These are phyloP conservation scores for Lordiphosa clarofinis DNA, from an alignment of 1,140 invertebrate species.

Conservation along the genomic window DNA sequence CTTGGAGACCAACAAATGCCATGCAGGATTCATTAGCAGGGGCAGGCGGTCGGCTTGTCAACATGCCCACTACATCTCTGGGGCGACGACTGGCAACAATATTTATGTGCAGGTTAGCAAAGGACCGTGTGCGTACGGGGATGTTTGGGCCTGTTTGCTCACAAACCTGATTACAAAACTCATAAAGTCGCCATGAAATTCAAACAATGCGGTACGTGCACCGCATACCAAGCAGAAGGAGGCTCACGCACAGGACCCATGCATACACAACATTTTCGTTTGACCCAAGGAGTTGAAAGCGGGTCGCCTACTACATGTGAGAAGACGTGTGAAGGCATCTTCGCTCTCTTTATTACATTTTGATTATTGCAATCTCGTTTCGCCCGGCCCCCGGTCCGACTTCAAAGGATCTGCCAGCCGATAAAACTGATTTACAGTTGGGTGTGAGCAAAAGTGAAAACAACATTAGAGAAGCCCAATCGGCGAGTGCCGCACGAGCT, in stretches of 20 bases:
- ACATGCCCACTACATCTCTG: constrained; percentile 33
- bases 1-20: constrained; percentile 22
- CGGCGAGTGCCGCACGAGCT: constrained; percentile 12
- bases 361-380: constrained; percentile 69
- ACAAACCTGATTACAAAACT: constrained; percentile 76
- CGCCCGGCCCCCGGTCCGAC: constrained; percentile 16
- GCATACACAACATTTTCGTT: constrained; percentile 68
- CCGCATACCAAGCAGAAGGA: constrained; percentile 42
- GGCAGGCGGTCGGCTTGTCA: constrained; percentile 58
- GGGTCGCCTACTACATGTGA: not conserved
- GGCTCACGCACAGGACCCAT: constrained; percentile 29
- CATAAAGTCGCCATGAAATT: constrained; percentile 78
- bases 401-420: constrained; percentile 29
- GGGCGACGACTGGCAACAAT: constrained; percentile 41
- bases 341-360: constrained; percentile 61
- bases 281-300: constrained; percentile 64
- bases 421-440: constrained; percentile 53
- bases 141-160: constrained; percentile 58
- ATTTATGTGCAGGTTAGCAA: constrained; percentile 67
- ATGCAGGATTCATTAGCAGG: constrained; percentile 61
- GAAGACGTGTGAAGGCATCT: constrained; percentile 47
- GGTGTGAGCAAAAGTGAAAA: constrained; percentile 8
- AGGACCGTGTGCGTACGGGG: constrained; percentile 17
- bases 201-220: constrained; percentile 77
- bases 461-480: constrained; percentile 33